Evolutionary conservation across 1,140 invertebrate genomes (phyloP).

Genomic region (Lepidostoma basale): DNA sequence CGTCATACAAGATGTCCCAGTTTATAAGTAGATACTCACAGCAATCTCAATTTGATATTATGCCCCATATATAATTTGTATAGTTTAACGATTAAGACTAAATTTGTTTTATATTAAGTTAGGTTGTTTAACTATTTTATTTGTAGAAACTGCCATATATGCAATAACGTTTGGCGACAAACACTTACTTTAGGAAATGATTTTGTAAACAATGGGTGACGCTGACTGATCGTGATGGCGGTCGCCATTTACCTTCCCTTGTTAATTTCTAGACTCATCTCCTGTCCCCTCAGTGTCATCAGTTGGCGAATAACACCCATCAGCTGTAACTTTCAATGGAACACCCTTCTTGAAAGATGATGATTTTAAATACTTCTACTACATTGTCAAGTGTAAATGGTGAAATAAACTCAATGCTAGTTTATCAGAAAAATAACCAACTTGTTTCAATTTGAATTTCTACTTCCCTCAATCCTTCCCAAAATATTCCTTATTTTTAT

Average conservation of each 20-base stretch:
- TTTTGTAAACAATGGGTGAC: slow-evolving; percentile 16
- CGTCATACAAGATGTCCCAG: no score
- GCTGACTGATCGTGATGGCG: slow-evolving; percentile 11
- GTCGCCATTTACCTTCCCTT: not conserved
- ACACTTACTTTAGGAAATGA: not conserved
- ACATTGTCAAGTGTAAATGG: slow-evolving; percentile 65
- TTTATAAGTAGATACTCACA: no score
- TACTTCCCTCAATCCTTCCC: not conserved
- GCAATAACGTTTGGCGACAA: slow-evolving; percentile 18
- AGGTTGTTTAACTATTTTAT: no score
- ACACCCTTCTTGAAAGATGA: slow-evolving; percentile 42
- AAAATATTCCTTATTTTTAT: not conserved
- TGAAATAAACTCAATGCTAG: slow-evolving; percentile 66
- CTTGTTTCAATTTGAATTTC: slow-evolving; percentile 33
- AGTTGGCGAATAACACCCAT: slow-evolving; percentile 40
- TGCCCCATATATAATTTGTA: no score
- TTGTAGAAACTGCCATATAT: no score
- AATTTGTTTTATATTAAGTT: no score
- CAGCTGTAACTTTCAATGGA: slow-evolving; percentile 37
- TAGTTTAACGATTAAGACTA: no score
- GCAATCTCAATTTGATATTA: no score
- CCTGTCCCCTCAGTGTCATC: slow-evolving; percentile 37
- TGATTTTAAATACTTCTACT: slow-evolving; percentile 47
- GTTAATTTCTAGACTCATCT: not conserved
- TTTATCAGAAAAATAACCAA: slow-evolving; percentile 58